A percentile compares a stretch with the other conserved stretches of the same genome.
These are phyloP conservation scores for Nemurella pictetii DNA, from an alignment of 2,888 invertebrate genomes.

Conservation along the genomic window DNA sequence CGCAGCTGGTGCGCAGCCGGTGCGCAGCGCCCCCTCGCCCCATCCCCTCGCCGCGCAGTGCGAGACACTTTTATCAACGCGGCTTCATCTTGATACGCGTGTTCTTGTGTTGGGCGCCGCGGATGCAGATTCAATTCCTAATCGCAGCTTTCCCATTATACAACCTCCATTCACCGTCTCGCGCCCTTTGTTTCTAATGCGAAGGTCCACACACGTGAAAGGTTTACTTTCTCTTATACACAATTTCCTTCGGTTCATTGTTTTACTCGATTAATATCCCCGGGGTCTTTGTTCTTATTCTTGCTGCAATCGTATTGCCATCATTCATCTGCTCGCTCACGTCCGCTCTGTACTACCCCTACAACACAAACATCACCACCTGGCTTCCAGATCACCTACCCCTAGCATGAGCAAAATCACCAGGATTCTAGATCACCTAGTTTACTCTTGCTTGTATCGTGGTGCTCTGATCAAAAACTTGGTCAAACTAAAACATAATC, in stretches of 20 bases:
- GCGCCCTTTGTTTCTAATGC: not conserved
- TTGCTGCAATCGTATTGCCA: not conserved
- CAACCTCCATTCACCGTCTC: not conserved
- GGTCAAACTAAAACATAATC: no score
- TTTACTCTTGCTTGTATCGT: no score
- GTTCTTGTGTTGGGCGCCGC: not conserved
- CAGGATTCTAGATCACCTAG: no score
- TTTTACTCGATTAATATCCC: not conserved
- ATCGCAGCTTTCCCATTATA: not conserved
- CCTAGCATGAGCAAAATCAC: no score
- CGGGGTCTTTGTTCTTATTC: not conserved
- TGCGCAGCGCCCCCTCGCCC: not conserved
- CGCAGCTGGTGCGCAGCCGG: not conserved
- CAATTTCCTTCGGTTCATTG: constrained; percentile 26
- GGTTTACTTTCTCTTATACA: not conserved
- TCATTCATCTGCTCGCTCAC: not conserved
- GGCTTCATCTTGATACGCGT: not conserved
- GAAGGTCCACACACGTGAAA: not conserved
- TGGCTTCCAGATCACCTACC: no score
- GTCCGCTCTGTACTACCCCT: no score
- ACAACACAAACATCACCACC: no score
- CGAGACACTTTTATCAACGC: not conserved
- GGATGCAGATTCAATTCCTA: constrained; percentile 23
- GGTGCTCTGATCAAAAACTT: no score
- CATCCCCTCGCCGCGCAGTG: not conserved